Base-by-base conservation (phyloP, 2,797 vertebrate species). In the Netta rufina region DNA sequence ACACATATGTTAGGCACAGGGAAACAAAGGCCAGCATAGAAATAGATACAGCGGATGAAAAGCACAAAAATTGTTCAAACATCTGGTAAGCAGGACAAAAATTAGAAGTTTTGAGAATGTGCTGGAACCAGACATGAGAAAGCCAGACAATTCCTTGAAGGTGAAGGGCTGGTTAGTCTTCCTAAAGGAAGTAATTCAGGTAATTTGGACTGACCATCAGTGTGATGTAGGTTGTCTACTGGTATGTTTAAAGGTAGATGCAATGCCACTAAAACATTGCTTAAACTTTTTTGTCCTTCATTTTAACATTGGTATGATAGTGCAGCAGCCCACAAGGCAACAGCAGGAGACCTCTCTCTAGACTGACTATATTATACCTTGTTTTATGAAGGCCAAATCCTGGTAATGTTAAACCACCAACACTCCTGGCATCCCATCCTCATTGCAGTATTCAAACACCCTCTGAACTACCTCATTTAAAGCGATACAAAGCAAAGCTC, bases 1-100 rank as follows among this genome's bases (percentile, higher is more conserved):
- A 76, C 0, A 1, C 0, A 1, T 61, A 15, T 17, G 45, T 71
- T 47, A 71, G 39, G 47, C 49, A 87, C 25, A 1, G 3, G 64
- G 18, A 74, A 30, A 73, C 67, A 77, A 39, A 93, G 6, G 27
- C 19, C 22, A 69, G 32, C 16, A 56, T 0, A 75, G 33, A 83
- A 74, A 61, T 49, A 56, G 30, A 69, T 54, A 19, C 19, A 66
- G 33, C 30, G 24, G 27, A 77, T 78, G 27, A 69, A 89, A 89
- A 77, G 21, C 7, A 85, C 17, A 27, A 74, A 84, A 65, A 30
- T 3, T 25, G 1, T 51, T 61, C 38, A 87, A 66, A 36, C 22
- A 58, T 27, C 36, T 79, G 65, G 24, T 79, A 92, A 30, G 19
- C 24, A 4, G 8, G 15, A 66, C 1, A 43, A 33, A 89, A 80